A percentile compares a stretch with the other conserved stretches of the same genome.
phyloP scores from a whole-genome alignment of 2,888 invertebrate species.

The Philaethria dido region DNA sequence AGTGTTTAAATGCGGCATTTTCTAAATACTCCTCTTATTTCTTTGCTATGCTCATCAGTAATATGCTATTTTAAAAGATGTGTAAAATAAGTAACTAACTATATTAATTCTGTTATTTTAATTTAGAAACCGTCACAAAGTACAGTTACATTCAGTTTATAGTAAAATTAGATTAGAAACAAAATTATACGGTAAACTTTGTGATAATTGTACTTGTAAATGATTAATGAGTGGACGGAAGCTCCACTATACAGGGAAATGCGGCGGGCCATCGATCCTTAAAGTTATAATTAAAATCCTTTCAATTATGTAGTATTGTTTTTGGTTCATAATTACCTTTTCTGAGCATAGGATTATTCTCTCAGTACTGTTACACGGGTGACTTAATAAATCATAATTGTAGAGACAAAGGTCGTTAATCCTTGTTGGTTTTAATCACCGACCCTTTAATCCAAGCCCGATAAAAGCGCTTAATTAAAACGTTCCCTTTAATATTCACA shows the following conservation, averaged over 20 bases:
- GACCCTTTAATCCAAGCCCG: conserved; percentile 66
- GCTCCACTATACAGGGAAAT: not conserved
- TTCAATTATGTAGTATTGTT: conserved; percentile 35
- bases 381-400: conserved; percentile 75
- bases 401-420: conserved; percentile 74
- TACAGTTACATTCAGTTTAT: not conserved
- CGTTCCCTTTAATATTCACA: conserved; percentile 46
- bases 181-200: conserved; percentile 16
- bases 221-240: conserved; percentile 3
- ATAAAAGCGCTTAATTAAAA: conserved; percentile 77
- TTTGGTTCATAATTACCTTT: conserved; percentile 32
- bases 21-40: too few relatives aligned
- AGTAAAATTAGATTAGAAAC: conserved; percentile 5
- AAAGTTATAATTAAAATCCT: conserved; percentile 29
- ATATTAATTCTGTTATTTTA: not conserved
- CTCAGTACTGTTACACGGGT: conserved; percentile 38
- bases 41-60: too few relatives aligned
- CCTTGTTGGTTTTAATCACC: conserved; percentile 71
- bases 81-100: conserved; percentile 1
- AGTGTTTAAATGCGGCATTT: too few relatives aligned
- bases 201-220: not conserved
- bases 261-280: conserved; percentile 12
- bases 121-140: not conserved
- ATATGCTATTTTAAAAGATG: not conserved
- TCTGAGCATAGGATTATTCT: conserved; percentile 31